Evolutionary conservation across 30 jellyfish, hydroid and myxozoan species (phyloP), one percentile per base, ranked within the genome.

Genomic region (Turritopsis rubra): DNA sequence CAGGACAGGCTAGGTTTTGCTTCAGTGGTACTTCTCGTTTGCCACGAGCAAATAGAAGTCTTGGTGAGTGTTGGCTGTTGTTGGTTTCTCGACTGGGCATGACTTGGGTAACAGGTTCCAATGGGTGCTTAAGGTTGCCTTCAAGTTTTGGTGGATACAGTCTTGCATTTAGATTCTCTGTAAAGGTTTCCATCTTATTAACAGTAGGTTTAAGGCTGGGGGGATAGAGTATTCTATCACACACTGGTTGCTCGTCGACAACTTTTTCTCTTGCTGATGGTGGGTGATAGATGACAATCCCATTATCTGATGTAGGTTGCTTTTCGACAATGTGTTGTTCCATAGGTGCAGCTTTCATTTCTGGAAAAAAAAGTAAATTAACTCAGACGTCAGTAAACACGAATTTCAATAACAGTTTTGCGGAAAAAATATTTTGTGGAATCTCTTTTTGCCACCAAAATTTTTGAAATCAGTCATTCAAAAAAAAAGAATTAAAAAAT

Each of bases 221-320:
- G 16, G 77, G 77, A 68, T 68, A 68, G 17, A 68, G 28, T 16
- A 68, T 68, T 68, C 30, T 22, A 27, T 68, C 19, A 23, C 16
- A 68, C 9, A 7, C 21, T 8, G 77, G 77, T 22, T 68, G 22
- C 77, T 68, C 17, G 19, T 68, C 31, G 30, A 68, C 30, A n/a
- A 68, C 77, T 0, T 68, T 19, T 27, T 9, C 77, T 27, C 30
- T 16, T 68, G 31, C 21, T 1, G 77, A 68, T n/a, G 77, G 77
- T 8, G 77, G 77, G 19, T 68, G 77, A 22, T 68, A 68, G 77
- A 68, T 68, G 28, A 27, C 77, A 68, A 41, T 41, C 60, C 13
- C 60, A 13, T 41, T 41, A 5, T 41, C 60, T 41, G 60, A 41
- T 41, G 60, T 41, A 41, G 60, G 60, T 13, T 41, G 60, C 60